These are phyloP conservation scores for Patagioenas fasciata DNA, from an alignment of 2,113 vertebrate genomes.

Conservation along the genomic window DNA sequence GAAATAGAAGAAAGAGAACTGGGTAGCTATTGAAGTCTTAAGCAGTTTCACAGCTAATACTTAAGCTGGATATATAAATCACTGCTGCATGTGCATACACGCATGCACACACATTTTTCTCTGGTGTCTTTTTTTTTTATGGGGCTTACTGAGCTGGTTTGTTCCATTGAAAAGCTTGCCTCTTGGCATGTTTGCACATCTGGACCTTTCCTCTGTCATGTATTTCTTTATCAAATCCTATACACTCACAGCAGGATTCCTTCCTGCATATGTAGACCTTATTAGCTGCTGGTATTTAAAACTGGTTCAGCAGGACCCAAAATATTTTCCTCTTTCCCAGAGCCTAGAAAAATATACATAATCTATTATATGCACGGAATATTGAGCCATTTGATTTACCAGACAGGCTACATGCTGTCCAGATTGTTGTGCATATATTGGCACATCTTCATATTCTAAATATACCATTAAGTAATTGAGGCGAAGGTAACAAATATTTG, in stretches of 20 bases:
- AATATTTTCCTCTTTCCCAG: background rate
- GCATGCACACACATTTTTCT: background rate
- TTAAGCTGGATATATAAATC: background rate
- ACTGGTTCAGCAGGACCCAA: background rate
- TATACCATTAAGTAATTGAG: background rate
- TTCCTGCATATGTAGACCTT: background rate
- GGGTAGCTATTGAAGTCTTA: background rate
- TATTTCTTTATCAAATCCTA: background rate
- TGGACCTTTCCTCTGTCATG: background rate
- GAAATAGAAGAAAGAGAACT: background rate
- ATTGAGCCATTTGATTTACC: background rate
- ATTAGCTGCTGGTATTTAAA: background rate
- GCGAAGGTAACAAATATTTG: background rate
- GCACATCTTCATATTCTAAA: background rate
- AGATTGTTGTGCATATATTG: background rate
- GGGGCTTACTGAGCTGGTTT: background rate
- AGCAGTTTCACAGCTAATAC: background rate
- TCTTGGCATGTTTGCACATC: slow-evolving; percentile 1
- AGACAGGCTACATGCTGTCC: background rate
- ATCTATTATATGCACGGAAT: background rate
- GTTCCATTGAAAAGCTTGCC: background rate
- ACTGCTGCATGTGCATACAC: background rate
- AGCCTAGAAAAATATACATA: background rate
- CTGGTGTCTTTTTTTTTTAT: background rate
- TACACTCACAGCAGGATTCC: background rate